phyloP scores from a whole-genome alignment of 2,888 invertebrate species.

The Cheilosia impressa region DNA sequence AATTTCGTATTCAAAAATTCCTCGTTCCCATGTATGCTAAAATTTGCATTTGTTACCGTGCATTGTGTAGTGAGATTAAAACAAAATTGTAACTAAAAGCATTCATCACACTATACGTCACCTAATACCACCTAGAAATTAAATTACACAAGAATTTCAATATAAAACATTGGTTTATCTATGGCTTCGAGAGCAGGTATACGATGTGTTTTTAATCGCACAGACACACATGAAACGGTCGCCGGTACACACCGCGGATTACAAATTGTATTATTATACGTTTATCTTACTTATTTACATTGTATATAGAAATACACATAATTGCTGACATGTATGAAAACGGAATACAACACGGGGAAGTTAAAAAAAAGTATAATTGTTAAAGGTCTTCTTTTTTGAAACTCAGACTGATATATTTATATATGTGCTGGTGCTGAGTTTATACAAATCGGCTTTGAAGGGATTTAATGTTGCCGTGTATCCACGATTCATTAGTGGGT shows the following conservation, averaged over 20 bases:
- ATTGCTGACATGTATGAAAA: slow-evolving; percentile 16
- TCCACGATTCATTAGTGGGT: slow-evolving; percentile 34
- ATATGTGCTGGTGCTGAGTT: slow-evolving; percentile 8
- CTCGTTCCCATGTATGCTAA: not conserved
- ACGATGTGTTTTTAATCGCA: slow-evolving; percentile 57
- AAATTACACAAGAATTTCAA: slow-evolving; percentile 65
- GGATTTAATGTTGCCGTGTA: slow-evolving; percentile 60
- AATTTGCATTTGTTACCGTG: not conserved
- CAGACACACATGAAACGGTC: slow-evolving; percentile 38
- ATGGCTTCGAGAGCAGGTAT: slow-evolving; percentile 53
- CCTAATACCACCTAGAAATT: slow-evolving; percentile 49
- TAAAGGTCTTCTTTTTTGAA: slow-evolving; percentile 28
- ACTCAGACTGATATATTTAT: slow-evolving; percentile 8
- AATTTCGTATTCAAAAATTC: no score
- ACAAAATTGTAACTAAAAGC: slow-evolving; percentile 36
- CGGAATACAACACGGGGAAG: slow-evolving; percentile 23
- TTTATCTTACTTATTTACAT: slow-evolving; percentile 48
- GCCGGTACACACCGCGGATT: slow-evolving; percentile 65
- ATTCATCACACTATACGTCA: slow-evolving; percentile 25
- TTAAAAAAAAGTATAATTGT: slow-evolving; percentile 60
- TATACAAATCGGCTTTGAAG: slow-evolving; percentile 68
- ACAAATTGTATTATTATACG: slow-evolving; percentile 72
- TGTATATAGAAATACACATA: slow-evolving; percentile 31
- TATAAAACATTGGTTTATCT: slow-evolving; percentile 55
- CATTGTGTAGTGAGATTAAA: slow-evolving; percentile 17